Evolutionary conservation across 2,888 invertebrate genomes (phyloP), one percentile per base, ranked within the genome.

Genomic region (Dicranocentrus wangi): DNA sequence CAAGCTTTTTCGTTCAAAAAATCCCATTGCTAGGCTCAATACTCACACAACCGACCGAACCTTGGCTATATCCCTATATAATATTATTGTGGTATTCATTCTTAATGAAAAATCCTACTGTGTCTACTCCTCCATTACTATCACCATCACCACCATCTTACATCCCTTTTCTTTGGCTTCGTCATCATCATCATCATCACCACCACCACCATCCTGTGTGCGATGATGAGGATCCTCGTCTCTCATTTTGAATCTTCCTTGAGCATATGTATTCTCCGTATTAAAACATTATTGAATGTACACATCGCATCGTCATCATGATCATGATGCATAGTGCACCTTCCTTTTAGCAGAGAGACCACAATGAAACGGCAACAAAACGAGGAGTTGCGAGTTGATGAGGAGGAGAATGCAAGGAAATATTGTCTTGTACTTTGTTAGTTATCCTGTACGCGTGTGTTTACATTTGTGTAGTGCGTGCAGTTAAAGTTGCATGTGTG

Each of bases 171-270:
- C 19, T 2, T 51, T n/a, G 19, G 3, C 51, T 51, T 51, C 51
- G 15, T 51, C 5, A 15, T 51, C 51, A 15, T 51, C 51, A 51
- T 15, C 7, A 51, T 15, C 7, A 3, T 17, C 51, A 15, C n/a
- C n/a, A n/a, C n/a, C n/a, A n/a, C n/a, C n/a, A n/a, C n/a, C n/a
- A n/a, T n/a, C n/a, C n/a, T n/a, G n/a, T n/a, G n/a, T n/a, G n/a
- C n/a, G n/a, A n/a, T n/a, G n/a, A n/a, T n/a, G n/a, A n/a, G n/a
- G n/a, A n/a, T n/a, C n/a, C n/a, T 17, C 23, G 13, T 61, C 28
- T 61, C 61, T 19, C 61, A 61, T 61, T 61, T 61, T 61, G 61
- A 61, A 61, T 32, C 61, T 61, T 32, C 61, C 61, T 15, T 61
- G 28, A 61, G 61, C 61, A 61, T 32, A 61, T 32, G 23, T 17